Conservation (phyloP, 1,140 invertebrate genomes). For the Pygmarrhopalites habei region DNA sequence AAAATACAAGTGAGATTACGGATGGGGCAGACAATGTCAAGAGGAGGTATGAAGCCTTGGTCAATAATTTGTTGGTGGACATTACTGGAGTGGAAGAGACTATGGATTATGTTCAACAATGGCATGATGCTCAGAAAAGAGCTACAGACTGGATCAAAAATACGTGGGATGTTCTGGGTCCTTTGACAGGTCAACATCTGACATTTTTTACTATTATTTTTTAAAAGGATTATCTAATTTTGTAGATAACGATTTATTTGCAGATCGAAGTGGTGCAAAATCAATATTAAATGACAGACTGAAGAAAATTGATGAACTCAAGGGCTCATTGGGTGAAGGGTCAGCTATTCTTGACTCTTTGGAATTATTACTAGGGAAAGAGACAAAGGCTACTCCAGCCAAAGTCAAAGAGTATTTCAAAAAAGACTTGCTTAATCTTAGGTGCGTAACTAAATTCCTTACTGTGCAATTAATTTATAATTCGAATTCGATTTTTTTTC, state of each 20-base stretch:
- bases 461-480: not conserved
- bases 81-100: constrained; percentile 65
- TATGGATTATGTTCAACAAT: constrained; percentile 70
- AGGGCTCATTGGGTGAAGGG: constrained; percentile 66
- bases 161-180: constrained; percentile 69
- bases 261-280: constrained; percentile 75
- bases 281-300: constrained; percentile 62
- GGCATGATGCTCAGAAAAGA: constrained; percentile 72
- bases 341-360: constrained; percentile 62
- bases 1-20: constrained; percentile 51
- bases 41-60: constrained; percentile 64
- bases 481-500: not conserved
- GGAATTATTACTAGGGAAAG: constrained; percentile 59
- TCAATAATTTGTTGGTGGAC: constrained; percentile 53
- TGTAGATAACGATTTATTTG: constrained; percentile 9
- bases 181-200: not conserved
- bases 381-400: constrained; percentile 55
- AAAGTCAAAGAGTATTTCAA: constrained; percentile 72
- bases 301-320: constrained; percentile 64
- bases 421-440: constrained; percentile 65
- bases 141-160: constrained; percentile 81
- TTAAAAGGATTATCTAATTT: not conserved
- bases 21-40: constrained; percentile 61
- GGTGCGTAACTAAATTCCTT: constrained; percentile 43
- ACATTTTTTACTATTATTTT: not conserved